Evolutionary conservation across 2,888 invertebrate genomes (phyloP).

Genomic region (Ochropleura plecta): DNA sequence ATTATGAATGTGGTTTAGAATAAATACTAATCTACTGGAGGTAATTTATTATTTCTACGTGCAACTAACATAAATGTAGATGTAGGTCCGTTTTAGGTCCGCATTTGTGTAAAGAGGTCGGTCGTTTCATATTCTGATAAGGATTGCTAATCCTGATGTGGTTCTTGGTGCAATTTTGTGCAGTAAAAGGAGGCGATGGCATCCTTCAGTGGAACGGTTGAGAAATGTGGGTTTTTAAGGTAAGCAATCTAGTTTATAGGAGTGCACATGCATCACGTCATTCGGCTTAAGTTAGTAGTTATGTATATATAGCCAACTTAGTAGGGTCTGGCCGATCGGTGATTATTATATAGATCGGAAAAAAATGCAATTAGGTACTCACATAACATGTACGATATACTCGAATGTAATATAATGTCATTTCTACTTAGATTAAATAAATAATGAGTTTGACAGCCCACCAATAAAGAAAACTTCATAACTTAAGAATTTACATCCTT

Average conservation of each 20-base stretch:
- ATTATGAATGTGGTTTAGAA: constrained; percentile 42
- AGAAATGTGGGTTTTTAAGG: constrained; percentile 48
- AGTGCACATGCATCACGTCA: constrained; percentile 4
- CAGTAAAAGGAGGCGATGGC: constrained; percentile 40
- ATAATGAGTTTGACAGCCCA: not conserved
- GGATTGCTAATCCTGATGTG: constrained; percentile 43
- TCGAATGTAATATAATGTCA: not conserved
- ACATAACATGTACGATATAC: not conserved
- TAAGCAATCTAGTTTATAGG: constrained; percentile 19
- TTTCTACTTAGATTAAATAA: not conserved
- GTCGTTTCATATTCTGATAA: constrained; percentile 51
- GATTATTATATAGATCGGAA: constrained; percentile 11
- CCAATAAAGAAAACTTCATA: not conserved
- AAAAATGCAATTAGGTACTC: not conserved
- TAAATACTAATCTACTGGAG: constrained; percentile 37
- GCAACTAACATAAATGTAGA: constrained; percentile 24
- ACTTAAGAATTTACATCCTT: not conserved
- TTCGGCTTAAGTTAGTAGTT: not conserved
- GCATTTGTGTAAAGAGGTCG: constrained; percentile 47
- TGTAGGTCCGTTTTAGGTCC: constrained; percentile 23
- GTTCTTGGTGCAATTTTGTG: constrained; percentile 46
- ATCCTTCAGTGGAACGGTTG: constrained; percentile 42
- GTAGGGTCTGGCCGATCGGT: not conserved
- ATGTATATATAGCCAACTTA: not conserved
- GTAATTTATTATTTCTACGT: constrained; percentile 41